Base-by-base conservation (phyloP, 1,140 invertebrate genomes). In the Ceratina japonica region DNA sequence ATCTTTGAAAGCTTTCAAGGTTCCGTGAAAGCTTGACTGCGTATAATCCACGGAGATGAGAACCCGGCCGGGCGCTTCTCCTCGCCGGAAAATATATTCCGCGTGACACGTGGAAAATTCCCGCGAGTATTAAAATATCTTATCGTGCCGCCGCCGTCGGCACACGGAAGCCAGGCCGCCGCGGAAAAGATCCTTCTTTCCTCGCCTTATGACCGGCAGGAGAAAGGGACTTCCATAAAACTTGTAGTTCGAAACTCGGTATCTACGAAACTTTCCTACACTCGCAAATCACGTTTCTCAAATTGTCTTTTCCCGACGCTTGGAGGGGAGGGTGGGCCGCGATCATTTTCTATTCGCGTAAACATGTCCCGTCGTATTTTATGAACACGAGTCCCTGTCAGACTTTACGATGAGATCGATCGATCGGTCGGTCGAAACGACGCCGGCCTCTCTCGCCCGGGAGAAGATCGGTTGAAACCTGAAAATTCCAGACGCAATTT, bases 91-190 rank as follows among this genome's bases (percentile, higher is more conserved):
- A 81, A 83, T 83, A 71, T 83, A 81, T 83, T 81, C 56, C 58
- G 24, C 56, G 56, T 82, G 81, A 77, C 74, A 77, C 73, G 73
- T 58, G 54, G 62, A 31, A 77, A 76, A 73, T 81, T 81, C 74
- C 74, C 79, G 74, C 73, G 65, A 51, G 81, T 83, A 83, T 81
- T 83, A 83, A 83, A 83, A 72, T 76, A 83, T 81, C 73, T 82
- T 83, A 83, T 81, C 79, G 63, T n/a, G 27, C 54, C 20, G 15
- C 49, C 16, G 27, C 54, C 20, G 15, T 27, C 16, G 12, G 44
- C 27, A 59, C 44, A 61, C 72, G 64, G 62, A 81, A 82, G 59
- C 76, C 63, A 24, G 4, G 56, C 37, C 37, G 37, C 37, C 37
- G 37, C 37, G 5, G 37, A 44, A 44, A 13, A 58, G 62, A 73